phyloP scores from a whole-genome alignment of 2,113 vertebrate species.

The Gopherus flavomarginatus region DNA sequence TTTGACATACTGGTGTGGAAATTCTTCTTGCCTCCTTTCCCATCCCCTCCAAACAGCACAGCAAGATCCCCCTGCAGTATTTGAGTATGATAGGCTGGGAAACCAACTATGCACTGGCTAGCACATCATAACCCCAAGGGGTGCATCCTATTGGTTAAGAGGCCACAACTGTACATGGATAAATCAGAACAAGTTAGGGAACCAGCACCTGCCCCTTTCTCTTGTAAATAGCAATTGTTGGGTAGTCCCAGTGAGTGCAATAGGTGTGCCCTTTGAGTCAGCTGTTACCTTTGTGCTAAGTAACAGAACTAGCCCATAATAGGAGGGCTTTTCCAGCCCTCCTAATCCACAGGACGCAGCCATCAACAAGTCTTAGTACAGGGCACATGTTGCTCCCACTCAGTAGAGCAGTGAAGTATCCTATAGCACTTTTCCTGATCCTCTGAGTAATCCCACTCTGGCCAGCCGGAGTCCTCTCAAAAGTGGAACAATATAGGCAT shows the following conservation, averaged over 20 bases:
- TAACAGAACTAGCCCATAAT: not conserved
- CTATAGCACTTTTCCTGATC: not conserved
- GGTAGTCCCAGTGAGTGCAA: not conserved
- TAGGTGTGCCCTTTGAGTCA: not conserved
- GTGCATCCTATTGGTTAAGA: not conserved
- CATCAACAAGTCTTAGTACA: not conserved
- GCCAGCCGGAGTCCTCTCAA: fast-evolving
- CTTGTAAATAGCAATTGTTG: not conserved
- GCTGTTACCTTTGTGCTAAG: not conserved
- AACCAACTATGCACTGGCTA: not conserved
- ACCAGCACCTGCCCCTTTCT: not conserved
- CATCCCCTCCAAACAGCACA: not conserved
- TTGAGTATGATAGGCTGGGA: not conserved
- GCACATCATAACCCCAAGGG: not conserved
- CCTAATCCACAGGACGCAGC: not conserved
- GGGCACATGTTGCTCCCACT: not conserved
- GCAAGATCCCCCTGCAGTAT: not conserved
- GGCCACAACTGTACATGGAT: not conserved
- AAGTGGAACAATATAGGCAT: fast-evolving
- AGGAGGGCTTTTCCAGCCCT: not conserved
- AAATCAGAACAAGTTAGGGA: not conserved
- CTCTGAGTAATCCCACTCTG: not conserved
- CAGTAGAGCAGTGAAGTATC: not conserved
- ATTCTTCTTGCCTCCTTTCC: not conserved
- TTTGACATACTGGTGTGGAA: not conserved